Conservation (phyloP, 2,113 vertebrate genomes). For the Acrocephalus arundinaceus region DNA sequence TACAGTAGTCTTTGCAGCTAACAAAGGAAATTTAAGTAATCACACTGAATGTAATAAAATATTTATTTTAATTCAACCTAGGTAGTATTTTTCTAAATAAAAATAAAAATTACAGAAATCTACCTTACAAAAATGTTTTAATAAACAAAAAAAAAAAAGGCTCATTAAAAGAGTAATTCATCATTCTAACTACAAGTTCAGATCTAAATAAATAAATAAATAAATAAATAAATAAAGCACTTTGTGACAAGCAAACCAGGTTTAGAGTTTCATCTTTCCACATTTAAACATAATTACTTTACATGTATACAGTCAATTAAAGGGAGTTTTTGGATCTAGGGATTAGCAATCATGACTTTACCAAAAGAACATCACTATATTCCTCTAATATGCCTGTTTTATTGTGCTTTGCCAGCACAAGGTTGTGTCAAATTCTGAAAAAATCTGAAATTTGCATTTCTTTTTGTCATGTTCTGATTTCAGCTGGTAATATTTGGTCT, state of each 20-base stretch:
- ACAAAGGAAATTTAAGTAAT: background rate
- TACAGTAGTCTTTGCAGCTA: background rate
- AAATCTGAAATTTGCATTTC: slow-evolving; percentile 59
- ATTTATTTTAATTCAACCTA: background rate
- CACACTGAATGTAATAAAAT: background rate
- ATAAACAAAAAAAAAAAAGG: background rate
- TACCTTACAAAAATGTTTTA: background rate
- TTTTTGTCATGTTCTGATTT: slow-evolving; percentile 61
- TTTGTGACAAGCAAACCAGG: background rate
- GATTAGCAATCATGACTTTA: slow-evolving; percentile 26
- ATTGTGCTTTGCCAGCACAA: slow-evolving; percentile 29
- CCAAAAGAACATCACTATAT: slow-evolving; percentile 27
- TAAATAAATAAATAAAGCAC: background rate
- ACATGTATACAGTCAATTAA: slow-evolving; percentile 33
- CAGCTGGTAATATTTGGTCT: slow-evolving; percentile 45
- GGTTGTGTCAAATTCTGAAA: slow-evolving; percentile 53
- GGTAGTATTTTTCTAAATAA: background rate
- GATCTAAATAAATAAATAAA: background rate
- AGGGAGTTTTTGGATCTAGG: background rate
- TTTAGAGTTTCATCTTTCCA: background rate
- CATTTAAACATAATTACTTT: background rate
- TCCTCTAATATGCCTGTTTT: slow-evolving; percentile 21
- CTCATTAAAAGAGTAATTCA: background rate
- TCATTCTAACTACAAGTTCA: background rate
- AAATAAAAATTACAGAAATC: background rate